Percentiles rank a stretch among this genome's conserved stretches.
Evolutionary conservation across 2,797 vertebrate genomes (phyloP).

Genomic region (Austrolebias charrua): DNA sequence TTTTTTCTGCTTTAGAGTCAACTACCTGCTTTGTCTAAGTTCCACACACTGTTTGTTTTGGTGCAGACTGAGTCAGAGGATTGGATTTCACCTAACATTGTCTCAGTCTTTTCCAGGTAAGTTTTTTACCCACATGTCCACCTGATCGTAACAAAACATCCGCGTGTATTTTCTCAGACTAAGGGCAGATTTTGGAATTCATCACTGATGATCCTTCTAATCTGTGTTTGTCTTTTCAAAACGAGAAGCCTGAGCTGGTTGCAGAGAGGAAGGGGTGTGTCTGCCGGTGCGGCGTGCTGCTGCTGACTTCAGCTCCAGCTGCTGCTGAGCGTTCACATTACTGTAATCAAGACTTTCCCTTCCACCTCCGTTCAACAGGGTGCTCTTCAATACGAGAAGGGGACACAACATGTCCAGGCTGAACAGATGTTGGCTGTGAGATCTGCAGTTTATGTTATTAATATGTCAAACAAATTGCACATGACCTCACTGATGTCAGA

Average conservation of each 20-base stretch:
- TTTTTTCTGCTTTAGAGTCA: too few relatives aligned
- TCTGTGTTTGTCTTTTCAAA: background rate
- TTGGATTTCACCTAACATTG: background rate
- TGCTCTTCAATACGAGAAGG: conserved; percentile 60
- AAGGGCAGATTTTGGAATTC: background rate
- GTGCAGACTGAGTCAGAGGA: too few relatives aligned
- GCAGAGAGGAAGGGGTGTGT: conserved; percentile 38
- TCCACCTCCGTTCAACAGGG: conserved; percentile 32
- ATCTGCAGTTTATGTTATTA: background rate
- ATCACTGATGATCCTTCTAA: background rate
- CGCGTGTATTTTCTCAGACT: background rate
- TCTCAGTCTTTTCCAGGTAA: background rate
- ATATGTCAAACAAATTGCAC: background rate
- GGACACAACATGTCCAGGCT: conserved; percentile 13
- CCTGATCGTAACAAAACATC: background rate
- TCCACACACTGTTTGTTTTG: background rate
- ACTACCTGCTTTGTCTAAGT: background rate
- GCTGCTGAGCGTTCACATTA: conserved; percentile 67
- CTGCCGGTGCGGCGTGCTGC: conserved; percentile 41
- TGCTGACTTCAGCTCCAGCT: conserved; percentile 66
- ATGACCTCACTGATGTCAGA: background rate
- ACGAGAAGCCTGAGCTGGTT: too few relatives aligned
- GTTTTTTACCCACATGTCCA: background rate
- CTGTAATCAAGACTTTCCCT: conserved; percentile 64
- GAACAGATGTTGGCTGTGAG: conserved; percentile 10